These are phyloP conservation scores for Drosophila diplacantha DNA, from an alignment of 2,888 invertebrate species.

Conservation along the genomic window DNA sequence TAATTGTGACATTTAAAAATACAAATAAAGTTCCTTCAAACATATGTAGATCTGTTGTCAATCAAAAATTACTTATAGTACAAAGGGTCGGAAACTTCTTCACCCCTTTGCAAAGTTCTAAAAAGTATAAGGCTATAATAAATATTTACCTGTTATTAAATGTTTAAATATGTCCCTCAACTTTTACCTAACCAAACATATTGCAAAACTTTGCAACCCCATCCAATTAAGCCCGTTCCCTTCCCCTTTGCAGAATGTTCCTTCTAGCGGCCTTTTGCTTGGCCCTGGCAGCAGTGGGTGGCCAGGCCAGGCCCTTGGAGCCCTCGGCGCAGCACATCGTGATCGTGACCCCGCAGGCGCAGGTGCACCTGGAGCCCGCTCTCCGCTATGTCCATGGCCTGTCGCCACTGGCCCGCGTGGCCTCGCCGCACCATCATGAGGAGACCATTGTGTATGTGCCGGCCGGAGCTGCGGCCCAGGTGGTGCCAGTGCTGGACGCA, in stretches of 20 bases:
- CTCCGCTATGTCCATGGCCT: constrained; percentile 74
- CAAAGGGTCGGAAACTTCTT: no score
- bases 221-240: neutral
- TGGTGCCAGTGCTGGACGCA: constrained; percentile 53
- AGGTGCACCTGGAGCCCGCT: constrained; percentile 75
- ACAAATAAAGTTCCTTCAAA: no score
- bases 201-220: no score
- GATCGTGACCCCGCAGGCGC: constrained; percentile 76
- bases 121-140: no score
- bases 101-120: no score
- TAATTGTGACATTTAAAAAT: no score
- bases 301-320: constrained; percentile 62
- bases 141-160: no score
- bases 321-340: constrained; percentile 72
- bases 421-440: constrained; percentile 68
- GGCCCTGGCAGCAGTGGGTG: constrained; percentile 62
- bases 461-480: constrained; percentile 65
- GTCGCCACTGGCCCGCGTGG: constrained; percentile 74
- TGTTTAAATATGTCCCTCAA: no score
- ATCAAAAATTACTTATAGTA: no score
- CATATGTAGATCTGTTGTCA: no score
- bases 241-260: constrained; percentile 54
- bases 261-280: constrained; percentile 66
- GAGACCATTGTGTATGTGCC: constrained; percentile 76
- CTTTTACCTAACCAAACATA: no score